These are phyloP conservation scores for Epinephelus moara DNA, from an alignment of 2,113 vertebrate genomes.

Conservation along the genomic window DNA sequence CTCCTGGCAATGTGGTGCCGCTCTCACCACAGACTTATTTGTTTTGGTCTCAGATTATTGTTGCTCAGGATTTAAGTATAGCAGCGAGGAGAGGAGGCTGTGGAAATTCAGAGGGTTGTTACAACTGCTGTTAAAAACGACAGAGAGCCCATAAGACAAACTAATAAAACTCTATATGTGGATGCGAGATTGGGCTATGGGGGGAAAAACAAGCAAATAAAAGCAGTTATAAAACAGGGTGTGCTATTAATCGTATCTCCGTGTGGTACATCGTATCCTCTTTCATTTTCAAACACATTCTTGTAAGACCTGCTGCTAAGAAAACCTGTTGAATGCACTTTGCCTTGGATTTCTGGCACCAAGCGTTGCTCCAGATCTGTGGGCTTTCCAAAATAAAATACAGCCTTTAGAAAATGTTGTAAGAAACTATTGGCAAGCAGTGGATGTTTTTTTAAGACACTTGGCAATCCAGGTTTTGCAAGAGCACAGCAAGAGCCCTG, in stretches of 20 bases:
- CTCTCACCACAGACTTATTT: constrained; percentile 52
- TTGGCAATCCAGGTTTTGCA: background rate
- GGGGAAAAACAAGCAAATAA: constrained; percentile 6
- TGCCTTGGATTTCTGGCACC: constrained; percentile 12
- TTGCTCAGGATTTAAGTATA: constrained; percentile 28
- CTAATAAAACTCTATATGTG: background rate
- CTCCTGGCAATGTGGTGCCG: constrained; percentile 30
- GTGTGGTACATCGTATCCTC: constrained; percentile 3
- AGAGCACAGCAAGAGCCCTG: background rate
- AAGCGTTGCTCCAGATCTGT: background rate
- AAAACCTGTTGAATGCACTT: constrained; percentile 20
- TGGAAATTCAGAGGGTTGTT: constrained; percentile 4
- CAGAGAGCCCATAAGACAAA: background rate
- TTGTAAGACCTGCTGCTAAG: background rate
- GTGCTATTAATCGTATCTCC: background rate
- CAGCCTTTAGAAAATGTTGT: background rate
- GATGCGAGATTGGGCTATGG: background rate
- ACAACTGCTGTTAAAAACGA: constrained; percentile 12
- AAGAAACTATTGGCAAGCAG: constrained; percentile 1
- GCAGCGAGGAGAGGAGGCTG: constrained; percentile 14
- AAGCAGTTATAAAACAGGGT: constrained; percentile 14
- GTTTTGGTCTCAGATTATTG: constrained; percentile 43
- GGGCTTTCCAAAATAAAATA: constrained; percentile 27
- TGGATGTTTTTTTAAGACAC: background rate
- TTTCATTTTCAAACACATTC: constrained; percentile 13